Base-by-base conservation (phyloP, 2,113 vertebrate genomes). In the Taurulus bubalis region DNA sequence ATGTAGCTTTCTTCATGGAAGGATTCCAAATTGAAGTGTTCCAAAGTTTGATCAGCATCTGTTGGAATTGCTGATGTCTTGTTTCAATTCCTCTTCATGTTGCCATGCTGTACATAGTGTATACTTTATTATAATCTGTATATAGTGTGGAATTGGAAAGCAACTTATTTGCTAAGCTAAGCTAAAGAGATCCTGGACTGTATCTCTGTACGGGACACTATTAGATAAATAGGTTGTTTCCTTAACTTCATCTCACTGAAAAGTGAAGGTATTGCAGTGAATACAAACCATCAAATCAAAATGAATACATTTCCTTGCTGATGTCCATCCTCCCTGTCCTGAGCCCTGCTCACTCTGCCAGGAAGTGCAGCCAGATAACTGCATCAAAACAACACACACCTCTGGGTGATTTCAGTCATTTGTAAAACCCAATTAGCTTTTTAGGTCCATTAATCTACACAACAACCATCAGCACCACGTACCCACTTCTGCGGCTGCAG, bases 401-500 rank as follows among this genome's bases (percentile, higher is more conserved):
- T 77, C 30, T 49, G n/a, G 42, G 42, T 55, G 28, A 67, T 62
- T 20, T 51, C n/a, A 60, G 58, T 24, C 30, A 64, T 70, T 83
- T 77, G 47, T 53, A 60, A 45, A 77, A 71, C 68, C 65, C 11
- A 53, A 53, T 40, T 58, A 53, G 1, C 42, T 56, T 49, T 53
- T 42, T 12, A 14, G 15, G 42, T 68, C 66, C 38, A 22, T 42
- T 70, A 32, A 40, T 56, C 75, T 71, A 12, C 45, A 49, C 59
- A 1, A 9, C 26, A 32, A 40, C 56, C 45, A 49, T 66, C 45
- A 49, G 32, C 66, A 63, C 71, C 76, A 73, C 83, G 84, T 88
- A 93, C 90, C 89, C 75, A 74, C 71, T 79, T 72, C 80, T 68
- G 76, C 76, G 71, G 78, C 53, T 63, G 71, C 51, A 66, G 82